A percentile compares a stretch with the other conserved stretches of the same genome.
phyloP scores from a whole-genome alignment of 2,888 invertebrate species.

The Dolichomitus sp. region DNA sequence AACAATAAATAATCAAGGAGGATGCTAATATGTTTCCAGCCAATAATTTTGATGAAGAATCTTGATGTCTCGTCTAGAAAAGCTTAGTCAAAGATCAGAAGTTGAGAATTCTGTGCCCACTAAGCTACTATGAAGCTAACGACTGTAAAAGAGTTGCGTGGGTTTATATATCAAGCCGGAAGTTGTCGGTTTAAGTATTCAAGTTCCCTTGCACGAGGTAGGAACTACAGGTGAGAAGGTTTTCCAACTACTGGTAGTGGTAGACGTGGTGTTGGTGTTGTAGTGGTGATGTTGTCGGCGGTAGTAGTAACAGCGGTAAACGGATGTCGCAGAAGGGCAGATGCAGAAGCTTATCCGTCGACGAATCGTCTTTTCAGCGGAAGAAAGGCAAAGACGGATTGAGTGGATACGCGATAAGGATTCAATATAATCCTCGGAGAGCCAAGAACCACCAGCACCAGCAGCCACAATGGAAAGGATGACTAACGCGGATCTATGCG shows the following conservation, averaged over 20 bases:
- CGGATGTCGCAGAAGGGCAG: conserved; percentile 1
- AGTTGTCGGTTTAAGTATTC: not conserved
- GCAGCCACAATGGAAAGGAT: conserved; percentile 33
- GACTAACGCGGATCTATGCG: conserved; percentile 17
- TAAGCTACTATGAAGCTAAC: not conserved
- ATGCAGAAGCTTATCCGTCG: conserved; percentile 4
- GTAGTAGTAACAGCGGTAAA: conserved; percentile 13
- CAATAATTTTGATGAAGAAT: not conserved
- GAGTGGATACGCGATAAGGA: conserved; percentile 49
- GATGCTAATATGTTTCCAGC: not conserved
- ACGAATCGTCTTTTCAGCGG: conserved; percentile 9
- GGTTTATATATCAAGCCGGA: not conserved
- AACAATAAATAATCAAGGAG: not conserved
- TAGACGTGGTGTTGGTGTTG: conserved; percentile 10
- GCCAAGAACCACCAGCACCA: conserved; percentile 2
- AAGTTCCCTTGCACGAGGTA: not conserved
- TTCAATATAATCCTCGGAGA: conserved; percentile 42
- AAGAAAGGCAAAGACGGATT: conserved; percentile 8
- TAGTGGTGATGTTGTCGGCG: conserved; percentile 28
- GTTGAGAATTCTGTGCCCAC: not conserved
- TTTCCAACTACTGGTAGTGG: not conserved
- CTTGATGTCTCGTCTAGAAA: not conserved
- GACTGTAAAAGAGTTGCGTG: not conserved
- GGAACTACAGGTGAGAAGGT: not conserved
- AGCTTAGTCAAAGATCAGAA: not conserved